A percentile compares a stretch with the other conserved stretches of the same genome.
Conservation (phyloP, 92 coral and sea anemone genomes). For the Palythoa grandis region DNA sequence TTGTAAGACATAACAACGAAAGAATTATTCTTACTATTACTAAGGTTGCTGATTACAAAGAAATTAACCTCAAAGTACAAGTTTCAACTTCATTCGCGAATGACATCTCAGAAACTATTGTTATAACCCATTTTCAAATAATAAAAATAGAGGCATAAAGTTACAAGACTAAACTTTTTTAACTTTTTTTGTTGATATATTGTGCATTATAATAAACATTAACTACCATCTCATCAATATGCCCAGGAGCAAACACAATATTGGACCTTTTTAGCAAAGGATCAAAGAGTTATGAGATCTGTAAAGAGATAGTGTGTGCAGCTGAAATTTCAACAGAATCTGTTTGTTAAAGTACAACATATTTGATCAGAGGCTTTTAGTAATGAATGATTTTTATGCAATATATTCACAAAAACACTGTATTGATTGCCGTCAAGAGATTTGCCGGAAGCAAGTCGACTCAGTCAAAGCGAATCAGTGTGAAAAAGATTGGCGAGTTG, state of each 20-base stretch:
- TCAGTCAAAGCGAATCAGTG: background rate
- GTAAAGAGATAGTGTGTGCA: background rate
- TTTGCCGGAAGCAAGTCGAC: slow-evolving; percentile 10
- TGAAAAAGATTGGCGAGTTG: background rate
- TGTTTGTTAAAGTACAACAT: slow-evolving; percentile 3
- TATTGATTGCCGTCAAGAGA: background rate
- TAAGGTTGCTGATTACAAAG: background rate
- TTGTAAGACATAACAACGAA: background rate
- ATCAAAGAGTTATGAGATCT: background rate
- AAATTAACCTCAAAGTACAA: background rate
- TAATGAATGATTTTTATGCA: background rate
- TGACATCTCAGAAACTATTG: background rate
- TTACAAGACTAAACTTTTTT: background rate
- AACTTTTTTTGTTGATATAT: background rate
- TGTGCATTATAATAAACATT: background rate
- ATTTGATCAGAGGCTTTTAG: background rate
- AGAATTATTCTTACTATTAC: background rate
- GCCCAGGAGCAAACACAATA: background rate
- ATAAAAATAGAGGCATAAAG: background rate
- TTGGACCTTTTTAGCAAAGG: background rate
- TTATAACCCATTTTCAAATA: background rate
- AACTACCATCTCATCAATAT: background rate
- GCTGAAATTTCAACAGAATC: background rate
- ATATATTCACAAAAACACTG: background rate
- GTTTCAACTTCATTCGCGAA: background rate